Base-by-base conservation (phyloP, 2,113 vertebrate genomes). In the Triplophysa tibetana region DNA sequence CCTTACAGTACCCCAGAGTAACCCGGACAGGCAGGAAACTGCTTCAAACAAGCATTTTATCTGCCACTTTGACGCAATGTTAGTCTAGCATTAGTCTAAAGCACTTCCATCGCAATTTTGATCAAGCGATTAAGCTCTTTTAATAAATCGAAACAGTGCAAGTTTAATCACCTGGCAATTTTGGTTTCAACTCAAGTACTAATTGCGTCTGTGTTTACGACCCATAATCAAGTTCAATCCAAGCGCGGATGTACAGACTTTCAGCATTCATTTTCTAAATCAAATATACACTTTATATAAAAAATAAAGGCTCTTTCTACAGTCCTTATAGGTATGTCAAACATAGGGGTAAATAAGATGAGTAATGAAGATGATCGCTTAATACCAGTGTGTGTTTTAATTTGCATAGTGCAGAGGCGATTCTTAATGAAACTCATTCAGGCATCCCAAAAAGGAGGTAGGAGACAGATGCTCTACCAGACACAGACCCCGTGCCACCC, bases 381-480 rank as follows among this genome's bases (percentile, higher is more conserved):
- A 54, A 78, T 52, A 72, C 48, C 5, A 23, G 17, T 4, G 12
- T 66, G n/a, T 52, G 70, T 58, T 23, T 24, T 75, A 23, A 60
- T 61, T 41, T 58, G 41, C 24, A 41, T 52, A 38, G 52, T 24
- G 26, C 45, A 54, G 38, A 64, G 73, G 63, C 26, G 73, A 56
- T 24, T 63, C 33, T 61, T 38, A 82, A 19, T 81, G 48, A 65
- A 52, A n/a, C 75, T 45, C 11, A 50, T 14, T 75, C 60, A 38
- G 50, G 70, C 78, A 14, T 74, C 66, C 64, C 75, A 56, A 60
- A 76, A 33, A 62, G 54, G 41, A 70, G 61, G 70, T 62, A 29
- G 26, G 38, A 79, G 52, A 72, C 79, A 84, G 66, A 54, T 79
- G 79, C 68, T 84, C 69, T 73, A 38, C 65, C 82, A 87, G 78